Percentiles rank a stretch among this genome's conserved stretches.
Conservation (phyloP, 2,888 invertebrate genomes). For the Ellobium chinense region DNA sequence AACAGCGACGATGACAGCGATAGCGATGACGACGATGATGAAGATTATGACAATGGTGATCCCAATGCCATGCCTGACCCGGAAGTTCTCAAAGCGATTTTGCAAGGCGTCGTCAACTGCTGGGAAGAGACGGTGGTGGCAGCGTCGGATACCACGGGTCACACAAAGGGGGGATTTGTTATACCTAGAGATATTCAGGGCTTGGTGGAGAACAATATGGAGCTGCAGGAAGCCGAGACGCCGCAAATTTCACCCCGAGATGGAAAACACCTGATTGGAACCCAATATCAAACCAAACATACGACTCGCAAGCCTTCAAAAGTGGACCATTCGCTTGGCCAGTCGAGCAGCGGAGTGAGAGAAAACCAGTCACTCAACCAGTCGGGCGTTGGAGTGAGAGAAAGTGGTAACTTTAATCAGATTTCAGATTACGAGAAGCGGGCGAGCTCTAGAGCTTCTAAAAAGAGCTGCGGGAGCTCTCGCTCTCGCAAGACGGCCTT, state of each 20-base stretch:
- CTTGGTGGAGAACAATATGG: neutral
- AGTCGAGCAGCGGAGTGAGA: too few relatives aligned
- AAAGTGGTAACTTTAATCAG: neutral
- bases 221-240: too few relatives aligned
- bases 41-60: neutral
- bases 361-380: too few relatives aligned
- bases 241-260: too few relatives aligned
- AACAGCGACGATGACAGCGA: neutral
- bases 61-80: neutral
- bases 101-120: neutral
- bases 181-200: neutral
- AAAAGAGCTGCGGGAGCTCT: too few relatives aligned
- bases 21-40: neutral
- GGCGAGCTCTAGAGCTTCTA: neutral
- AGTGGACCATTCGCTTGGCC: too few relatives aligned
- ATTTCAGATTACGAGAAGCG: neutral
- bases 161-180: neutral
- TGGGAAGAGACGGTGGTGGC: conserved; percentile 1
- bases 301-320: too few relatives aligned
- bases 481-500: too few relatives aligned
- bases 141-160: neutral
- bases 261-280: too few relatives aligned
- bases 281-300: too few relatives aligned
- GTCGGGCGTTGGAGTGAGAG: too few relatives aligned
- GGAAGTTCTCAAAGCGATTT: neutral